Base-by-base conservation (phyloP, 2,888 invertebrate genomes). In the Formica aserva region DNA sequence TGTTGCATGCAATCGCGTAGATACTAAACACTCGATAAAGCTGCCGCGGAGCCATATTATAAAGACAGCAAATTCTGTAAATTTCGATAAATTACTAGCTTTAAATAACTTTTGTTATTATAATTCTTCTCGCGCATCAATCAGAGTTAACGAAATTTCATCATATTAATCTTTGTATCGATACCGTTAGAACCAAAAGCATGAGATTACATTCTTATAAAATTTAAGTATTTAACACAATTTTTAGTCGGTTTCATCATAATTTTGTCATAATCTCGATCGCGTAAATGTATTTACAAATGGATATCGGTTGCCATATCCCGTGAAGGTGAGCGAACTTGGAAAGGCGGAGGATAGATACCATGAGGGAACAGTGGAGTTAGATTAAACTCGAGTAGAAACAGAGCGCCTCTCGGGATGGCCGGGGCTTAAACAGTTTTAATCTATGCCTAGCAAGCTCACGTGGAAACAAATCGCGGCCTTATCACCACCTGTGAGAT, bases 391-490 rank as follows among this genome's bases (percentile, higher is more conserved):
- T 93, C 92, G 86, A 89, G 90, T 91, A 90, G 90, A 89, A 90
- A 89, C 91, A 91, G 91, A 88, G 90, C 90, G 89, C 89, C 90
- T 91, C 90, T 83, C 88, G 89, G 90, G 92, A 89, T 89, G 84
- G 90, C 88, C 87, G 81, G 87, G 89, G 91, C 91, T 91, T 91
- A 92, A 92, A 92, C 91, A 92, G 91, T 93, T 93, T 92, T 92
- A 92, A 93, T 92, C 93, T 91, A 92, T 89, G 91, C 88, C 91
- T 90, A 90, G 88, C 89, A 87, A 89, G 91, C 90, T 89, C 90
- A 91, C 89, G 91, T 90, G 91, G 91, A 94, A 94, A 94, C 94
- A 94, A 94, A 94, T 94, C 93, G 92, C 87, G 87, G 92, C 91
- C 93, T 94, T 94, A 94, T 94, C 94, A 91, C 92, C 91, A 91